Evolutionary conservation across 2,888 invertebrate genomes (phyloP), one percentile per base, ranked within the genome.

Genomic region (Esperia sulphurella): DNA sequence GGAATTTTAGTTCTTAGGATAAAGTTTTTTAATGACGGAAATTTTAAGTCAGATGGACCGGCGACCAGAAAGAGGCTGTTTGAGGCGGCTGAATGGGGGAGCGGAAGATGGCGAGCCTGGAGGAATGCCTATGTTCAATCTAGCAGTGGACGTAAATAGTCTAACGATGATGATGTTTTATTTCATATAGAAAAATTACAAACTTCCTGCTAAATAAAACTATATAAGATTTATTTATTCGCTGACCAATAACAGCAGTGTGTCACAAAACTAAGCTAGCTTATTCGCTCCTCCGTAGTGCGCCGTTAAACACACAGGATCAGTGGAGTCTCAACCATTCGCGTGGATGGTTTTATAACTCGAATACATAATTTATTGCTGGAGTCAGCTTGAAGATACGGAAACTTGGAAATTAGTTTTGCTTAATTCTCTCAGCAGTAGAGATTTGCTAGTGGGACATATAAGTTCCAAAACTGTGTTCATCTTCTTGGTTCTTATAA

Each of bases 331-430:
- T 75, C 76, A 67, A 68, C 75, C 73, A 73, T 77, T 74, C 81
- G 71, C 71, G 65, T 64, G 76, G 79, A 74, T 70, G 68, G 71
- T 79, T 83, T 84, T 84, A 84, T 81, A 80, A 79, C 82, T 76
- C 61, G 83, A 83, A 84, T 84, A 83, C 83, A 84, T 84, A 84
- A 84, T 84, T 84, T 84, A 84, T 76, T 63, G 65, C 71, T 55
- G 57, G 64, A 63, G 62, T 71, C 61, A 59, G 53, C 58, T 48
- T 52, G 49, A 64, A 67, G 42, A 60, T 63, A 57, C 48, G 61
- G 58, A 68, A 50, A 49, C 53, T 46, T 43, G 41, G 52, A 48
- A 49, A 46, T 50, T 48, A 44, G 43, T 40, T 43, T 43, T 37
- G 42, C 42, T 42, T 42, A 47, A 42, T 50, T 45, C 41, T 37